These are phyloP conservation scores for Aromia moschata DNA, from an alignment of 2,888 invertebrate genomes.

Conservation along the genomic window DNA sequence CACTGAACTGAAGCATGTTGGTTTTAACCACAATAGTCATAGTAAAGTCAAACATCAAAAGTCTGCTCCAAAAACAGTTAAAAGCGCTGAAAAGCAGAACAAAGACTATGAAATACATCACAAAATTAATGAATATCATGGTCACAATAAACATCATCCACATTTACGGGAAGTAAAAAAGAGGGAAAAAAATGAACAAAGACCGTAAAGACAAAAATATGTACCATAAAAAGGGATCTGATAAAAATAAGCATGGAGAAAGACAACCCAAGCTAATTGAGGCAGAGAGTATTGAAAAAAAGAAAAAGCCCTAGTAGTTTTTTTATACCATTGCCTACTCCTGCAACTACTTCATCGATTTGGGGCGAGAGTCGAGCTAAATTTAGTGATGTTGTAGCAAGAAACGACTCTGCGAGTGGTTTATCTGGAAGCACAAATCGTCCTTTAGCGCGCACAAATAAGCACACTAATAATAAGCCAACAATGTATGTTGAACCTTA, in stretches of 20 bases:
- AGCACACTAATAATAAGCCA: constrained; percentile 48
- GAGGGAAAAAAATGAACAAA: constrained; percentile 44
- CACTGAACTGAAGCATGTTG: constrained; percentile 34
- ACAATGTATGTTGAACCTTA: constrained; percentile 60
- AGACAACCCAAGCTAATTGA: constrained; percentile 33
- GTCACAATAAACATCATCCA: constrained; percentile 33
- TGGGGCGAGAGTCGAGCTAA: constrained; percentile 69
- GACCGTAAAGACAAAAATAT: constrained; percentile 53
- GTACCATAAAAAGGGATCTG: constrained; percentile 40
- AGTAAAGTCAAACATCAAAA: constrained; percentile 33
- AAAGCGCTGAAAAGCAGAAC: constrained; percentile 35
- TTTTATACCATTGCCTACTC: constrained; percentile 47
- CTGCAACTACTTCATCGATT: constrained; percentile 56
- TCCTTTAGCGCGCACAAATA: constrained; percentile 22
- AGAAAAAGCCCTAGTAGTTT: constrained; percentile 38
- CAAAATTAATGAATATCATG: constrained; percentile 28
- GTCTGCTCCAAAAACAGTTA: constrained; percentile 28
- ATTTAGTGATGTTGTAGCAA: constrained; percentile 70
- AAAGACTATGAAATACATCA: constrained; percentile 30
- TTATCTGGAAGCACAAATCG: constrained; percentile 43
- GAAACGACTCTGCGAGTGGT: constrained; percentile 58
- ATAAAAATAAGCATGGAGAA: constrained; percentile 41
- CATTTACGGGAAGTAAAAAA: constrained; percentile 39
- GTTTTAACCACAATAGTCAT: constrained; percentile 30
- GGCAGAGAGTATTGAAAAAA: constrained; percentile 14